Evolutionary conservation across 2,797 vertebrate species (phyloP).

Genomic region (Danionella dracula): DNA sequence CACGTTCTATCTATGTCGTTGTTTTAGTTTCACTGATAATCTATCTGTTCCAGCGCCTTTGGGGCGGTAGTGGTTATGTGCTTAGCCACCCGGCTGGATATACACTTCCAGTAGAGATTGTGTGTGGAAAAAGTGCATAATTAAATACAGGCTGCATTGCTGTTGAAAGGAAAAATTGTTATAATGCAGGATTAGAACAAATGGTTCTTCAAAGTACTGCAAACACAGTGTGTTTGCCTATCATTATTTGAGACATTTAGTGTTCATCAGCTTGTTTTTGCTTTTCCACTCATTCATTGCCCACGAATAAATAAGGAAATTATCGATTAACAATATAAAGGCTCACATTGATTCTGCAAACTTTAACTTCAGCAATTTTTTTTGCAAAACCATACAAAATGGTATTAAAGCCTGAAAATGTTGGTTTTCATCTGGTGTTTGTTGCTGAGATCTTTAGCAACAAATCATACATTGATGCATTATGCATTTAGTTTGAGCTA

Average conservation of each 20-base stretch:
- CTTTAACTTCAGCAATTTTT: background rate
- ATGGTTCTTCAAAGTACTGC: conserved; percentile 3
- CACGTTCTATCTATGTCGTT: conserved; percentile 13
- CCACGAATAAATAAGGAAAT: background rate
- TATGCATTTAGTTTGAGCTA: too few relatives aligned
- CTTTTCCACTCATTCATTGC: background rate
- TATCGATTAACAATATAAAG: background rate
- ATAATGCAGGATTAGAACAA: background rate
- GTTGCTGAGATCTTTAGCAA: background rate
- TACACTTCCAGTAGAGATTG: background rate
- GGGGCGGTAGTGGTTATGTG: background rate
- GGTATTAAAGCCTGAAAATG: background rate
- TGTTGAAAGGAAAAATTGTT: background rate
- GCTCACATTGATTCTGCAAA: conserved; percentile 3
- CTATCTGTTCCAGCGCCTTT: conserved; percentile 6
- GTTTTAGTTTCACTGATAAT: conserved; percentile 20
- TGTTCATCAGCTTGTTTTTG: background rate
- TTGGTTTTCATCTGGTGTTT: background rate
- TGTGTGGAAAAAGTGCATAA: background rate
- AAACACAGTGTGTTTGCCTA: background rate
- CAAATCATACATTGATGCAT: background rate
- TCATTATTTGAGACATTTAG: background rate
- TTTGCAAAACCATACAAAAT: background rate
- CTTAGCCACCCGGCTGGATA: background rate
- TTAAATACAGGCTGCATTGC: background rate